These are phyloP conservation scores for Cancer borealis DNA, from an alignment of 2,888 invertebrate genomes.

Conservation along the genomic window DNA sequence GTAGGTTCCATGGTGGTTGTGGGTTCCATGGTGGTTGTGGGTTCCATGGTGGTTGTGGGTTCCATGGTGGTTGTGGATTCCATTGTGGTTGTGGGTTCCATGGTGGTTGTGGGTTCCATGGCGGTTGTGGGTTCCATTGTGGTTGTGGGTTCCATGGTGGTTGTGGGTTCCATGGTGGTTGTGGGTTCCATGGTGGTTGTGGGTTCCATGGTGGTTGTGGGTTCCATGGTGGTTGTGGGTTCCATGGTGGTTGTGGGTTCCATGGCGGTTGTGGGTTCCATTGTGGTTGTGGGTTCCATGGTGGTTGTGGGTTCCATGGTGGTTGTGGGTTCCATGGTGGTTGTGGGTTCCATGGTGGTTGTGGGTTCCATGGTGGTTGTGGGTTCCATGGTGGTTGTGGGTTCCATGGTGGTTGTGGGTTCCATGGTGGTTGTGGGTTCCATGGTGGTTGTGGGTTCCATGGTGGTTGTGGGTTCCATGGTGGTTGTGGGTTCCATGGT, in stretches of 20 bases:
- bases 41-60: not conserved
- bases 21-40: not conserved
- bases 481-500: slow-evolving; percentile 36
- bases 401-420: not conserved
- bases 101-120: not conserved
- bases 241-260: not conserved
- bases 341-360: slow-evolving; percentile 35
- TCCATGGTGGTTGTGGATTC: not conserved
- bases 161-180: not conserved
- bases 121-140: not conserved
- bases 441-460: slow-evolving; percentile 17
- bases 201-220: slow-evolving; percentile 42
- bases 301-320: slow-evolving; percentile 34
- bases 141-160: not conserved
- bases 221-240: slow-evolving; percentile 31
- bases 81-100: not conserved
- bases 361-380: slow-evolving; percentile 47
- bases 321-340: slow-evolving; percentile 3
- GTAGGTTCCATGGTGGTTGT: not conserved
- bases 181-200: slow-evolving; percentile 29
- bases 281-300: not conserved
- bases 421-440: slow-evolving; percentile 45
- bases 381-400: slow-evolving; percentile 38
- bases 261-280: not conserved
- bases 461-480: slow-evolving; percentile 7